Base-by-base conservation (phyloP, 1,140 invertebrate genomes). In the Bombus consobrinus region DNA sequence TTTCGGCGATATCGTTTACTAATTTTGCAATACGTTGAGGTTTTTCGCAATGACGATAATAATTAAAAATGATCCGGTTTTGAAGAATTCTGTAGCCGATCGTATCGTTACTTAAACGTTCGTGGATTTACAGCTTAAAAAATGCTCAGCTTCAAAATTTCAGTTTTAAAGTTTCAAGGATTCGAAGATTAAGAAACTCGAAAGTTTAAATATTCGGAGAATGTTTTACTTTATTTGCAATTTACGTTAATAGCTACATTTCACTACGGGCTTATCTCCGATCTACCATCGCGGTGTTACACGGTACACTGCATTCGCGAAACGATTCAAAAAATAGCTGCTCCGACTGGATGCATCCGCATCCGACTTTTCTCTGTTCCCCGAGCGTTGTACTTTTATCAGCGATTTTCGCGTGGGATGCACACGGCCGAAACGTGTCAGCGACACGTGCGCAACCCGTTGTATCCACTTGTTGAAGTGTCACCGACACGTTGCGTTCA, bases 401-500 rank as follows among this genome's bases (percentile, higher is more conserved):
- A 8, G n/a, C 59, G 12, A 71, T 68, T 83, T 83, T 84, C 69
- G 69, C 62, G 53, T 64, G 6, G 66, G n/a, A 41, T 53, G 53
- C 41, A 81, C 78, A 39, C 34, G 13, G 72, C 32, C 34, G 68
- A 86, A 85, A 90, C 74, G 90, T 77, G 75, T 90, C 89, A 90
- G 68, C 78, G 81, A 89, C 90, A 91, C 86, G 89, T 90, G 89
- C 74, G 87, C 83, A 32, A 47, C 53, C 74, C 78, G 37, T 66
- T 84, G 71, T 81, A 88, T 90, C 89, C 87, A 90, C 89, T 90
- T 90, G 90, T 90, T 90, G 84, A 90, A 81, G 87, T 91, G 90
- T 91, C 90, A 91, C 77, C 74, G 87, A 84, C 90, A 91, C 85
- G 87, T 86, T 90, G 83, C 89, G 80, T 86, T 88, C 74, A 88